Conservation (phyloP, 2,797 vertebrate species). For the Hirundo rustica region DNA sequence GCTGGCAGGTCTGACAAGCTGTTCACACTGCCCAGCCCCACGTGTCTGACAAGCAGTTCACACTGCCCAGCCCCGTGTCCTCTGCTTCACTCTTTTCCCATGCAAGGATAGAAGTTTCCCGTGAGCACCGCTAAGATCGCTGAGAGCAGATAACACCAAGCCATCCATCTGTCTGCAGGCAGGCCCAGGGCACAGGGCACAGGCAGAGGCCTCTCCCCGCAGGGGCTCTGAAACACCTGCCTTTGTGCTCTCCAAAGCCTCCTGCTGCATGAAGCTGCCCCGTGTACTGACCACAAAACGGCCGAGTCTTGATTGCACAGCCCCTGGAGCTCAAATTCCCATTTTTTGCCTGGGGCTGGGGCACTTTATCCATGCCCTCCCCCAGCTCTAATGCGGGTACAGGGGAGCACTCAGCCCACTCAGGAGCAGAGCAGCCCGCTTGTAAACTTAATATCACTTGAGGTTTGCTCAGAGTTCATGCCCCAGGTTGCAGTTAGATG, state of each 20-base stretch:
- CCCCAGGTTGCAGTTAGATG: constrained; percentile 3
- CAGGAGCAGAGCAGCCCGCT: neutral
- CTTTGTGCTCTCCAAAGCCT: neutral
- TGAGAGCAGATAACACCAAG: neutral
- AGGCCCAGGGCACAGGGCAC: neutral
- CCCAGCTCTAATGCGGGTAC: neutral
- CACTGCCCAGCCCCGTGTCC: neutral
- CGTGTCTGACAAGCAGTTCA: neutral
- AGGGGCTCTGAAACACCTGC: neutral
- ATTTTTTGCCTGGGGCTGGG: neutral
- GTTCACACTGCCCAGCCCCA: neutral
- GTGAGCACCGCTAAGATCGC: rapidly evolving
- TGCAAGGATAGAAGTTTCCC: neutral
- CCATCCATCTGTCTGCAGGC: neutral
- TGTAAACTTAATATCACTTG: neutral
- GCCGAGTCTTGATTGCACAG: neutral
- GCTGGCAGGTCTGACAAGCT: neutral
- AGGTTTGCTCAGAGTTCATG: constrained; percentile 26
- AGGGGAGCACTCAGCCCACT: neutral
- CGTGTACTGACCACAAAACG: neutral
- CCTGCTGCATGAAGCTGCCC: neutral
- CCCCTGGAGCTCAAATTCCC: neutral
- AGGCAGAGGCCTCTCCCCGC: neutral
- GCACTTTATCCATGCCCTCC: neutral
- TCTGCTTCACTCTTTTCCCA: neutral